Base-by-base conservation (phyloP, 2,888 invertebrate species). In the Apamea sordens region DNA sequence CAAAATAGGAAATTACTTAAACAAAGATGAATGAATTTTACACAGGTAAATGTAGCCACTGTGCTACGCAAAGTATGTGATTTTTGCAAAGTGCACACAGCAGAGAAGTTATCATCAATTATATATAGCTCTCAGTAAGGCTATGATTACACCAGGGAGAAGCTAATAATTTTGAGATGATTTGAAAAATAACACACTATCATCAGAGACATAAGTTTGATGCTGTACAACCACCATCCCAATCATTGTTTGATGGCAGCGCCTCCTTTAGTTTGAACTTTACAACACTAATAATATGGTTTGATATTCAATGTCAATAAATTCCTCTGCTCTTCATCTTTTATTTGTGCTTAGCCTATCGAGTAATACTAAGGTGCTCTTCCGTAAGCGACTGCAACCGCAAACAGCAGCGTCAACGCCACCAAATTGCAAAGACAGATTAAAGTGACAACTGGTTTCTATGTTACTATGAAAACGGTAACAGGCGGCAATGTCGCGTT, bases 171-270 rank as follows among this genome's bases (percentile, higher is more conserved):
- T 32, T 10, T 63, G 18, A 41, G 18, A 41, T 78, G 13, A 41
- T 5, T 63, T 77, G 18, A 3, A 53, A 15, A n/a, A 44, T 44
- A 21, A 65, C n/a, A 78, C 13, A 56, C 36, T 53, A 32, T 56
- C 21, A 53, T 36, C 10, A 36, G 36, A 28, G 28, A 77, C 28
- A 32, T 75, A 50, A 67, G n/a, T 67, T 44, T 15, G 36, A 80
- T 50, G 47, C 47, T 36, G 56, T 36, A 41, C 8, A 41, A 80
- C 59, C 2, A 36, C n/a, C 2, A 4, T 24, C 28, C 11, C 18
- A 47, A 53, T 36, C 3, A 10, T 64, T n/a, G n/a, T 32, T n/a
- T 2, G 4, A 21, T 28, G 0, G 18, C 1, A 10, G 18, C 32
- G 6, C 6, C 21, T 59, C 18, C 13, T 64, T n/a, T n/a, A 13